Conservation (phyloP, 2,113 vertebrate genomes). For the Dicaeum eximium region DNA sequence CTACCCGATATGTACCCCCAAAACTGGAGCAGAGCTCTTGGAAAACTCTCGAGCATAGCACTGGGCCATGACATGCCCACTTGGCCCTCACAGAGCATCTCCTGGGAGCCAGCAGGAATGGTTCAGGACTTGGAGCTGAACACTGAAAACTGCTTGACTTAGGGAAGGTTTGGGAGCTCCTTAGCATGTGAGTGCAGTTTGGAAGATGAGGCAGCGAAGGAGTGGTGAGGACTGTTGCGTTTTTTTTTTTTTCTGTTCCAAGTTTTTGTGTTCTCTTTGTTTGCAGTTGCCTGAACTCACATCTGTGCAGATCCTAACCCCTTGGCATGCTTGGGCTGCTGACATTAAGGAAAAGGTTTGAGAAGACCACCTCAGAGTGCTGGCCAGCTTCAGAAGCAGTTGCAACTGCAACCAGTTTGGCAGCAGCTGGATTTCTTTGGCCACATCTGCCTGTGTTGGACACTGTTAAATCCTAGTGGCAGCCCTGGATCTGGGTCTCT, state of each 20-base stretch:
- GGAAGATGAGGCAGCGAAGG: not conserved
- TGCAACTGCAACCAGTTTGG: not conserved
- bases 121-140: not conserved
- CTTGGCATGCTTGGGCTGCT: not conserved
- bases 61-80: not conserved
- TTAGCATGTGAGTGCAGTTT: not conserved
- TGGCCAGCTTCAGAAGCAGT: not conserved
- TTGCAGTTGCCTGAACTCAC: not conserved
- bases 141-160: not conserved
- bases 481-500: not conserved
- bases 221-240: not conserved
- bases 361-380: not conserved
- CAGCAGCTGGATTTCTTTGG: not conserved
- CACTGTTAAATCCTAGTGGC: not conserved
- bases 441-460: not conserved
- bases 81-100: accelerated
- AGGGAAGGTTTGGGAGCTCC: not conserved
- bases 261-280: not conserved
- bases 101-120: not conserved
- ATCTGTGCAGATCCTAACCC: not conserved
- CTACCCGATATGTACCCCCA: accelerated
- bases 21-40: not conserved
- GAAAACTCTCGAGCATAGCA: accelerated
- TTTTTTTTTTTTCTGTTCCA: not conserved
- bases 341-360: not conserved